Conservation (phyloP, 1,140 invertebrate species). For the Nasonia longicornis region DNA sequence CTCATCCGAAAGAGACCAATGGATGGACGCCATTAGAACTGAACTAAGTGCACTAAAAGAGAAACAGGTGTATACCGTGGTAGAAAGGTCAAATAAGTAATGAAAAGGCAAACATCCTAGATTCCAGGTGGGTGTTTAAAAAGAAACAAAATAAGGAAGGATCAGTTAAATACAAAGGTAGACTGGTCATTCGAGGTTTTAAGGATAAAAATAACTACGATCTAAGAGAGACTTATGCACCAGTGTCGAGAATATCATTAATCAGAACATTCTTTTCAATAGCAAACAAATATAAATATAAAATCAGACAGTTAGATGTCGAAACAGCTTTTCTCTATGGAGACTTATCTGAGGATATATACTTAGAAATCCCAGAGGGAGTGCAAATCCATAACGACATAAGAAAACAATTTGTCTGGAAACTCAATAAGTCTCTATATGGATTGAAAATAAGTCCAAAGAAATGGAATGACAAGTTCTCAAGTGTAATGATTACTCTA, state of each 20-base stretch:
- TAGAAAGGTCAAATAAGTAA: background rate
- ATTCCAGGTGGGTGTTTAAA: background rate
- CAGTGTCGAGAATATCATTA: background rate
- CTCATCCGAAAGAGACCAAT: background rate
- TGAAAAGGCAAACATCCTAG: background rate
- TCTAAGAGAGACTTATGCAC: background rate
- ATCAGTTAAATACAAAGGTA: background rate
- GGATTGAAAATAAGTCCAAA: no score
- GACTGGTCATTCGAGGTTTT: background rate
- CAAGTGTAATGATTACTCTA: no score
- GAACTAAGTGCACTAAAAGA: background rate
- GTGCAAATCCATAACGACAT: background rate
- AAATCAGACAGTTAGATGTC: background rate
- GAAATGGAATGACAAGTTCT: no score
- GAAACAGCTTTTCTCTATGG: background rate
- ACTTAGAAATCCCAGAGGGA: background rate
- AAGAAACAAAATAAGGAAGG: background rate
- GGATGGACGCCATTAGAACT: background rate
- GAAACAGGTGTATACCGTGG: background rate
- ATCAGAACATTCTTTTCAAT: background rate
- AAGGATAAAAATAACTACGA: background rate
- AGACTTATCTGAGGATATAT: background rate
- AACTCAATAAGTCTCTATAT: no score
- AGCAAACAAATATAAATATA: background rate
- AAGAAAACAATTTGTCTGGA: background rate